phyloP scores from a whole-genome alignment of 2,113 vertebrate genomes.

The Cettia cetti region DNA sequence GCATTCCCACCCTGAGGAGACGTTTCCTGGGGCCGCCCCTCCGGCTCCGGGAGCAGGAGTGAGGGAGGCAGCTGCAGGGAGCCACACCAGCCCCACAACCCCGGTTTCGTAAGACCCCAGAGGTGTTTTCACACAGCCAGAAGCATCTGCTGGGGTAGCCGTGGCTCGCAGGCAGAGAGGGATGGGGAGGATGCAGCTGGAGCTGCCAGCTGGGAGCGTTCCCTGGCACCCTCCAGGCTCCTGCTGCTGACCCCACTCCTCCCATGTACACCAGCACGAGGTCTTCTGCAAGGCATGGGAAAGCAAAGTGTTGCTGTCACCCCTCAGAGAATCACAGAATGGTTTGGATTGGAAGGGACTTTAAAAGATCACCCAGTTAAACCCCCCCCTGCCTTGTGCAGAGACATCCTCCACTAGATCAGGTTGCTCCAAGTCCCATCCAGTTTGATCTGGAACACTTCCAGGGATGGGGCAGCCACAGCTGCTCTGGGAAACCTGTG shows the following conservation, averaged over 20 bases:
- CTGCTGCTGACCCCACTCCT: neutral
- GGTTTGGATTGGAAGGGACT: neutral
- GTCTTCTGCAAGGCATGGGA: neutral
- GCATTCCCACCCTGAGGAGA: slow-evolving; percentile 1
- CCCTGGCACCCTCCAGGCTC: neutral
- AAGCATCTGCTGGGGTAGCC: neutral
- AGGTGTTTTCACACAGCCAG: neutral
- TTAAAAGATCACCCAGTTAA: neutral
- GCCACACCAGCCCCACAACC: neutral
- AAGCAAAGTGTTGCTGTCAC: neutral
- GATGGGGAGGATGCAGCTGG: fast-evolving
- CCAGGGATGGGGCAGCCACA: neutral
- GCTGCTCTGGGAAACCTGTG: neutral
- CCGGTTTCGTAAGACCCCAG: neutral
- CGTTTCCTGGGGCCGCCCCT: neutral
- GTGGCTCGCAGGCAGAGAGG: neutral
- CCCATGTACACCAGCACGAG: neutral
- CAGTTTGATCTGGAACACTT: neutral
- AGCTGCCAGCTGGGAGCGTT: neutral
- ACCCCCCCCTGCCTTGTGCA: neutral
- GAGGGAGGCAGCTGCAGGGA: neutral
- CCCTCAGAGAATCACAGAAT: neutral
- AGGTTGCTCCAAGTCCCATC: neutral
- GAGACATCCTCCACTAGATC: neutral
- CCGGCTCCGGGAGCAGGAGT: fast-evolving